Evolutionary conservation across 2,113 vertebrate genomes (phyloP).

Genomic region (Oncorhynchus clarkii): DNA sequence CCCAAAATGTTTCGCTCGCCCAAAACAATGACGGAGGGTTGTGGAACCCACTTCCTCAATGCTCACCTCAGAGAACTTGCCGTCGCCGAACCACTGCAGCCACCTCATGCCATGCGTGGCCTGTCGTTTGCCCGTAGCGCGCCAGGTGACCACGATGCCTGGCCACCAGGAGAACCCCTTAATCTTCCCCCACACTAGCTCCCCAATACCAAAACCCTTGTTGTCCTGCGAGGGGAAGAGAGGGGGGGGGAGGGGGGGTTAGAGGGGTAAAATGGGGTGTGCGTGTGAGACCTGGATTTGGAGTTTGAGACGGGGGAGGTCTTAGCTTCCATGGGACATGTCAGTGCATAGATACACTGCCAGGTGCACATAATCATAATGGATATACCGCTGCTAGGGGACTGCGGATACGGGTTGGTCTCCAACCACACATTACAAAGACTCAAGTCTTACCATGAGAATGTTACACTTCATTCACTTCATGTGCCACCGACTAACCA

Average conservation of each 20-base stretch:
- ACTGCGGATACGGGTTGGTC: not conserved
- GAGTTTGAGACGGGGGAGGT: too few species aligned
- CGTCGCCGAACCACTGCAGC: slow-evolving; percentile 97
- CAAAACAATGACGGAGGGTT: too few species aligned
- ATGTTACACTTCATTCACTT: not conserved
- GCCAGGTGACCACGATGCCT: slow-evolving; percentile 91
- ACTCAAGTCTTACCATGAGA: not conserved
- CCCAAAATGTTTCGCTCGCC: too few species aligned
- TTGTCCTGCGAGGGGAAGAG: slow-evolving; percentile 75
- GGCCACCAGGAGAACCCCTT: slow-evolving; percentile 98
- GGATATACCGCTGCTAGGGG: not conserved
- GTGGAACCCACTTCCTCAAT: not conserved
- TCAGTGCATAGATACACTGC: not conserved
- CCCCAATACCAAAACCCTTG: slow-evolving; percentile 88
- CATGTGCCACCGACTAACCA: too few species aligned
- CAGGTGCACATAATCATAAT: not conserved
- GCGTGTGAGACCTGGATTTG: not conserved
- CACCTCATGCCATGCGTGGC: slow-evolving; percentile 91
- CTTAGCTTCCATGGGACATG: not conserved
- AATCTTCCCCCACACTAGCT: slow-evolving; percentile 97
- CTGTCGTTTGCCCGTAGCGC: slow-evolving; percentile 84
- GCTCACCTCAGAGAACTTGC: slow-evolving; percentile 88
- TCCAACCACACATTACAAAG: too few species aligned
- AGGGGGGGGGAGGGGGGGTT: not conserved
- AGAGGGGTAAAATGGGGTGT: not conserved